Base-by-base conservation (phyloP, 2,888 invertebrate species). In the Ctenicera cuprea region DNA sequence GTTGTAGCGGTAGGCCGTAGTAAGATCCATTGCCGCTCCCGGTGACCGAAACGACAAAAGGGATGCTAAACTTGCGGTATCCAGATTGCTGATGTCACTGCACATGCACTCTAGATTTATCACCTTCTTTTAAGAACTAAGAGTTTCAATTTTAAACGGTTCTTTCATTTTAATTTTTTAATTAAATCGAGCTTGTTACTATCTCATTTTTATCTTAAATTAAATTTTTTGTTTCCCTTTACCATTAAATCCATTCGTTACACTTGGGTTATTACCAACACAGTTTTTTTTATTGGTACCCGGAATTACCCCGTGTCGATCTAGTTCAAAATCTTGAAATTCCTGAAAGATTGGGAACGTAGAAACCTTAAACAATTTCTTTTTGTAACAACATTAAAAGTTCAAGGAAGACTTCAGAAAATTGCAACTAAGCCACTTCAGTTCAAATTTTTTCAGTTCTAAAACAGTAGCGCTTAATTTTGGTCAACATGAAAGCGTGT, bases 1-100 rank as follows among this genome's bases (percentile, higher is more conserved):
- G 89, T 97, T 97, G 91, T 97, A 97, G 84, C 97, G 92, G 89
- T 97, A 97, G 83, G 97, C 96, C 85, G 96, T 96, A 86, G 95
- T 95, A 84, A 97, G 92, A 89, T 97, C 97, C 93, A 97, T 95
- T 80, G 93, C 92, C 82, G 90, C 89, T 87, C 90, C 90, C 85
- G 90, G 90, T 89, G 91, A 89, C 84, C 91, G 89, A 87, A 90
- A 89, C 77, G 89, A 89, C 82, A 90, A 90, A 89, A 91, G 90
- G 88, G 92, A 92, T 83, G 91, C 90, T 83, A 92, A 90, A 87
- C 91, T 91, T 85, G 89, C 88, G 86, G 90, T 90, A 90, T 91
- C 91, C 92, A 92, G 91, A 88, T 91, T 92, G 88, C 80, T 76
- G 73, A 77, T 77, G 77, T 76, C 78, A 77, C 79, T 74, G 57